Evolutionary conservation across 2,888 invertebrate genomes (phyloP).

Genomic region (Spilosoma lubricipeda): DNA sequence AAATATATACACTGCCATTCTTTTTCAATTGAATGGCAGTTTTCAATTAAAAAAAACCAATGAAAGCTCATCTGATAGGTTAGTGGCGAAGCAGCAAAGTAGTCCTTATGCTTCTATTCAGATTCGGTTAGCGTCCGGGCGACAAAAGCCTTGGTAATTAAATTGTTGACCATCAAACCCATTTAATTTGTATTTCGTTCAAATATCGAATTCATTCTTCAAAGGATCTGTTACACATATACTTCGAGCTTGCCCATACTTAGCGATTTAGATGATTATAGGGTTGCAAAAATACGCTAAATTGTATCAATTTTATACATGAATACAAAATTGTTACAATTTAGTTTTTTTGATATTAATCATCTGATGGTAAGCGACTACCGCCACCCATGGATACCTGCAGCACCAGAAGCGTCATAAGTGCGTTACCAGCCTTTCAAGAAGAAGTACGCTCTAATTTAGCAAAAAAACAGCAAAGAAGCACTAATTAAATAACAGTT

Average conservation of each 20-base stretch:
- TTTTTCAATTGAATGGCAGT: constrained; percentile 52
- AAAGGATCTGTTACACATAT: neutral
- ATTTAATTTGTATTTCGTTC: constrained; percentile 23
- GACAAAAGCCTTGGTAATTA: constrained; percentile 64
- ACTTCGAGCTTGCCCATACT: too few relatives aligned
- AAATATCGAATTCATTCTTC: constrained; percentile 27
- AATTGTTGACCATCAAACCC: constrained; percentile 51
- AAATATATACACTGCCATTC: constrained; percentile 52
- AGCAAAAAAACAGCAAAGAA: neutral
- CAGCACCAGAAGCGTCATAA: too few relatives aligned
- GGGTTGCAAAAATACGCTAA: too few relatives aligned
- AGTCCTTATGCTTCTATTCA: constrained; percentile 24
- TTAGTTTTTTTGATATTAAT: too few relatives aligned
- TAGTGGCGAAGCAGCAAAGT: constrained; percentile 39
- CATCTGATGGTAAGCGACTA: too few relatives aligned
- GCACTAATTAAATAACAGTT: neutral
- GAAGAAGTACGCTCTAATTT: too few relatives aligned
- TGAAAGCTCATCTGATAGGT: constrained; percentile 54
- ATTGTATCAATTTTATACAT: too few relatives aligned
- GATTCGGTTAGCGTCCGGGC: constrained; percentile 39
- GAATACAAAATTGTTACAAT: too few relatives aligned
- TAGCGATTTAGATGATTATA: too few relatives aligned
- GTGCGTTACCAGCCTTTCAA: too few relatives aligned
- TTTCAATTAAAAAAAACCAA: constrained; percentile 61
- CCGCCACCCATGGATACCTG: too few relatives aligned